Conservation (phyloP, 1,140 invertebrate species). For the Neoseiulus cucumeris region DNA sequence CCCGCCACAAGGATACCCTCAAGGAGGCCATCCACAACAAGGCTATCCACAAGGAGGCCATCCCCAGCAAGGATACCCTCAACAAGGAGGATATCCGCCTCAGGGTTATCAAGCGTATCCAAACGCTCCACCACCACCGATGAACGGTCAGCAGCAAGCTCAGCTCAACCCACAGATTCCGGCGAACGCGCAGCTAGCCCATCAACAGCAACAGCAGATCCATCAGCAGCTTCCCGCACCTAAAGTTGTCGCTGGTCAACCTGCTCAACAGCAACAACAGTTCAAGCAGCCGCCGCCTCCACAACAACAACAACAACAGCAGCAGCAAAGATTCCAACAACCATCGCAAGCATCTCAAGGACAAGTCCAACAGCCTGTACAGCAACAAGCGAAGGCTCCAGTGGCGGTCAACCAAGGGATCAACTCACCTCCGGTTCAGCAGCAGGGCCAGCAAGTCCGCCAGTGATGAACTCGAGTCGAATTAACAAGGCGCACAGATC, state of each 20-base stretch:
- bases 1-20: neutral
- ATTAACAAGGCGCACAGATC: too few species aligned
- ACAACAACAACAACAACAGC: constrained; percentile 5
- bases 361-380: neutral
- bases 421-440: too few species aligned
- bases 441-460: too few species aligned
- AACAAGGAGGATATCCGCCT: neutral
- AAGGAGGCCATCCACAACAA: constrained; percentile 6
- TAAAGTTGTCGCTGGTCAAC: constrained; percentile 12
- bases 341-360: neutral
- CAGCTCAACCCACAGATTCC: neutral
- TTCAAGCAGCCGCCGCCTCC: constrained; percentile 13
- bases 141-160: neutral
- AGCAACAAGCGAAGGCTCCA: neutral
- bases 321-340: neutral
- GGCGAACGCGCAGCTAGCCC: neutral
- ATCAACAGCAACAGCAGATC: constrained; percentile 15
- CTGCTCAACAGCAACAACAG: constrained; percentile 15
- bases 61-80: neutral
- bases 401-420: neutral
- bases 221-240: constrained; percentile 14
- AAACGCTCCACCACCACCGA: neutral
- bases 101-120: neutral
- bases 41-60: constrained; percentile 13
- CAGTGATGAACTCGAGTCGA: too few species aligned